These are phyloP conservation scores for Diglossa cyanea DNA, from an alignment of 2,797 vertebrate species.

Conservation along the genomic window DNA sequence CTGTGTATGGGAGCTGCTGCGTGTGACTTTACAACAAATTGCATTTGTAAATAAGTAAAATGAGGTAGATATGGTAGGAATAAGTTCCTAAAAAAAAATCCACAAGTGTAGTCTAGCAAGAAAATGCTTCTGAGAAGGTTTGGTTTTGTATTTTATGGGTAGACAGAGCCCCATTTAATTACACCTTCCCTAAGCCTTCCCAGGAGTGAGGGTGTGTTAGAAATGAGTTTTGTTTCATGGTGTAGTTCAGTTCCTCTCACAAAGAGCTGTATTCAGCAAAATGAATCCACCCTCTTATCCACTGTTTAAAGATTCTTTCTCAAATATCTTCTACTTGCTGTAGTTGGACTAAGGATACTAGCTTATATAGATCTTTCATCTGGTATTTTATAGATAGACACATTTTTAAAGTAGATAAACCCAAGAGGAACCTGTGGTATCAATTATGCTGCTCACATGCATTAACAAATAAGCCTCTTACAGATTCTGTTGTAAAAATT, in stretches of 20 bases:
- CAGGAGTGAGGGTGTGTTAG: neutral
- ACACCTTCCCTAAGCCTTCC: neutral
- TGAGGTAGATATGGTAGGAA: neutral
- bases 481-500: neutral
- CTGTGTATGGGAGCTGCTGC: neutral
- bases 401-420: neutral
- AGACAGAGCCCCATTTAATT: neutral
- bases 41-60: neutral
- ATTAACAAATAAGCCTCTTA: neutral
- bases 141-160: neutral
- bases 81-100: neutral
- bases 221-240: neutral
- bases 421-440: neutral
- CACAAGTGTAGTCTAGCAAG: neutral
- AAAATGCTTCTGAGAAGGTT: neutral
- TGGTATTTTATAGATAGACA: neutral
- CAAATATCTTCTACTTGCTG: neutral
- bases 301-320: neutral
- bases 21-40: neutral
- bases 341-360: neutral
- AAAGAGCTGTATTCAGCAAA: neutral
- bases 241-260: neutral
- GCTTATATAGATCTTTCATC: neutral
- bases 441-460: accelerated
- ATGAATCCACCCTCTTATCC: neutral